These are phyloP conservation scores for Ceratina calcarata DNA, from an alignment of 1,140 invertebrate genomes.

Conservation along the genomic window DNA sequence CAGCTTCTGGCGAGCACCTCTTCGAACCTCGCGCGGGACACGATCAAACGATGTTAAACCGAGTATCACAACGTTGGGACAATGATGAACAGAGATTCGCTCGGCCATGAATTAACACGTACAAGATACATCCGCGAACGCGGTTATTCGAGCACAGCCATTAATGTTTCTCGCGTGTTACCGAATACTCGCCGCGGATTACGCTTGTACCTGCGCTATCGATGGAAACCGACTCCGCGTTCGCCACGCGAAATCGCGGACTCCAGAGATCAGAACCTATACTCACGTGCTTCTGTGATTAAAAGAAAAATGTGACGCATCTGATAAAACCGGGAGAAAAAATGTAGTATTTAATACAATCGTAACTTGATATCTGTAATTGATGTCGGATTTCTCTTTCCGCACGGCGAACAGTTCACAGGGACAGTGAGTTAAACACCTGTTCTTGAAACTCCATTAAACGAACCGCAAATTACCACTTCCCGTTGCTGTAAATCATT, in stretches of 20 bases:
- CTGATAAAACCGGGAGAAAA: too few relatives aligned
- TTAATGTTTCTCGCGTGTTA: constrained; percentile 57
- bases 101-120: constrained; percentile 44
- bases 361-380: too few relatives aligned
- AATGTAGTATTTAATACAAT: too few relatives aligned
- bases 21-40: not conserved
- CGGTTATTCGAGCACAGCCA: constrained; percentile 33
- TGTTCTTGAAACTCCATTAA: too few relatives aligned
- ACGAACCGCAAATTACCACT: too few relatives aligned
- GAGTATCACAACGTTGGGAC: constrained; percentile 25
- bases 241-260: too few relatives aligned
- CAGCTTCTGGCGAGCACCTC: too few relatives aligned
- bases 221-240: constrained; percentile 28
- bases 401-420: too few relatives aligned
- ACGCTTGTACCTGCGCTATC: constrained; percentile 38
- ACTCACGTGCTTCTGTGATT: constrained; percentile 22
- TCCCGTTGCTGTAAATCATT: too few relatives aligned
- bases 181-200: constrained; percentile 35
- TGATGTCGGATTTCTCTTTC: too few relatives aligned
- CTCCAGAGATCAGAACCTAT: too few relatives aligned
- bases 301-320: not conserved
- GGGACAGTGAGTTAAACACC: too few relatives aligned
- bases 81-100: constrained; percentile 21
- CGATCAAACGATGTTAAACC: constrained; percentile 3
- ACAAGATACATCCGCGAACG: constrained; percentile 26